phyloP scores from a whole-genome alignment of 1,140 invertebrate species.

The Samia ricini region DNA sequence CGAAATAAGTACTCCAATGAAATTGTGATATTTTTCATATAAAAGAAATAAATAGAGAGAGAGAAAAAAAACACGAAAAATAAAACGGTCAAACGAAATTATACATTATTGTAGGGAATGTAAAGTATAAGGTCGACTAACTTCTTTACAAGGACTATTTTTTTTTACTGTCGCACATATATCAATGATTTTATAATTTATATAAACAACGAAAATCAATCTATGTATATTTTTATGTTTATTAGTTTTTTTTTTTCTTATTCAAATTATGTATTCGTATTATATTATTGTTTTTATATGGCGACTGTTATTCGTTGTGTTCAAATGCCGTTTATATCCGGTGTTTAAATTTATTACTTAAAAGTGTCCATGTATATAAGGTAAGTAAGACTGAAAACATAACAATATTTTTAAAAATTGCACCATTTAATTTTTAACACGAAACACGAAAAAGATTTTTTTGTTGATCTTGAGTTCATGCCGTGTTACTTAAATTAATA shows the following conservation, averaged over 20 bases:
- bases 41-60: constrained; percentile 19
- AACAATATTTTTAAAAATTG: too few species aligned
- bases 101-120: constrained; percentile 20
- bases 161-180: too few species aligned
- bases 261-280: neutral
- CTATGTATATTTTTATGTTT: too few species aligned
- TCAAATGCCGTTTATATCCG: neutral
- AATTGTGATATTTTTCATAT: constrained; percentile 37
- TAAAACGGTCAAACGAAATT: constrained; percentile 14
- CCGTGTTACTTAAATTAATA: too few species aligned
- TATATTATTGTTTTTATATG: neutral
- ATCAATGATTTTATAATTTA: too few species aligned
- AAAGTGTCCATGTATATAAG: constrained; percentile 60
- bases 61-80: too few species aligned
- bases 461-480: too few species aligned
- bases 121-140: too few species aligned
- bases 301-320: neutral
- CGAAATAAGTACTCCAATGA: constrained; percentile 27
- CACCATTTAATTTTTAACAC: too few species aligned
- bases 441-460: too few species aligned
- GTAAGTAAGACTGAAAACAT: constrained; percentile 64
- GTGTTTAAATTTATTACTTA: neutral
- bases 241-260: too few species aligned
- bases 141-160: too few species aligned
- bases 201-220: neutral